Percentiles rank a stretch among this genome's conserved stretches.
Evolutionary conservation across 2,113 vertebrate genomes (phyloP).

Genomic region (Corythaixoides concolor): DNA sequence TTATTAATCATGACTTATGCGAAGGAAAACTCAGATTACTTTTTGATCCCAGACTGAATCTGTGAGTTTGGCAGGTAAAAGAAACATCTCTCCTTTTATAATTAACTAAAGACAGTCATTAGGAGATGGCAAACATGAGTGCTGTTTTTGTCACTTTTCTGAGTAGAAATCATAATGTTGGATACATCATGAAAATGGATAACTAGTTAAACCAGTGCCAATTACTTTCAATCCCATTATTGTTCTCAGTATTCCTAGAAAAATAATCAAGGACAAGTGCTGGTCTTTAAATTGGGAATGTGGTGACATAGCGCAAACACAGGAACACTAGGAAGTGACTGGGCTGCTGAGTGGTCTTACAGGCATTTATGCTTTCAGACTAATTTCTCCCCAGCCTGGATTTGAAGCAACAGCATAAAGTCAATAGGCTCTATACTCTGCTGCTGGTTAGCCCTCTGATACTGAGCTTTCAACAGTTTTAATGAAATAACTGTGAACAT

Average conservation of each 20-base stretch:
- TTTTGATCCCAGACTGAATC: conserved; percentile 65
- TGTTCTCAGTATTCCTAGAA: not conserved
- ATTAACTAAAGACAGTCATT: conserved; percentile 6
- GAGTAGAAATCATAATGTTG: conserved; percentile 33
- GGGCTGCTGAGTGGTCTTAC: not conserved
- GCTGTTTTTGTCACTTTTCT: conserved; percentile 33
- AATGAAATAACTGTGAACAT: not conserved
- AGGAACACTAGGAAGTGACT: not conserved
- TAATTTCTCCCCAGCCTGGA: not conserved
- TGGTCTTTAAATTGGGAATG: not conserved
- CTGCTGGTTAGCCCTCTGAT: not conserved
- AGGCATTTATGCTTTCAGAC: not conserved
- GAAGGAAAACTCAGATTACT: conserved; percentile 63
- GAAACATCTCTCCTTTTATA: conserved; percentile 57
- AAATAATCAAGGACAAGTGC: not conserved
- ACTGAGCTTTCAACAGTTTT: not conserved
- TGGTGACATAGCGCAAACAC: not conserved
- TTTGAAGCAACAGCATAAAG: not conserved
- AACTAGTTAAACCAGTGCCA: not conserved
- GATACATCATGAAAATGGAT: not conserved
- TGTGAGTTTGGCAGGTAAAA: conserved; percentile 65
- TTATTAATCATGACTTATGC: conserved; percentile 57
- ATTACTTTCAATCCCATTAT: not conserved
- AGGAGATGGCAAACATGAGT: conserved; percentile 26
- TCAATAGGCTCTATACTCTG: not conserved